phyloP scores from a whole-genome alignment of 2,888 invertebrate species.

The Julus scanicus region DNA sequence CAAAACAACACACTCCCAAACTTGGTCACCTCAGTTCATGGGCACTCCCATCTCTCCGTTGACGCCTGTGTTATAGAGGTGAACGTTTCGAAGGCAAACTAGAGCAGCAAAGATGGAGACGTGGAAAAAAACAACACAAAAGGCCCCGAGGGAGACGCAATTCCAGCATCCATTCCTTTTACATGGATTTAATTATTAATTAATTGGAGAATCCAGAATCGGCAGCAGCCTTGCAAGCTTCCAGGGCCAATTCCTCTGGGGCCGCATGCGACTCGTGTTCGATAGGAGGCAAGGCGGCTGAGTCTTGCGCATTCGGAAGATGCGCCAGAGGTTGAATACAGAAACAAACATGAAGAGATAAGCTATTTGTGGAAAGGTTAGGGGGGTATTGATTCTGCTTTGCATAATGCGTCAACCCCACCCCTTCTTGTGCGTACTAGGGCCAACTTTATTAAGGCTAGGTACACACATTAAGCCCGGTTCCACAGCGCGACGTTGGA shows the following conservation, averaged over 20 bases:
- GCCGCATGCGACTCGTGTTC: neutral
- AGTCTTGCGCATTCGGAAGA: neutral
- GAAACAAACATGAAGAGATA: neutral
- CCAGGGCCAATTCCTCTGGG: neutral
- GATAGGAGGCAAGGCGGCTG: neutral
- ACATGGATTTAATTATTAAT: slow-evolving; percentile 33
- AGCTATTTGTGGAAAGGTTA: slow-evolving; percentile 33
- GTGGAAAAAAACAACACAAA: neutral
- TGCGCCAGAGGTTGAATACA: neutral
- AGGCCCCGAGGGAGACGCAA: neutral
- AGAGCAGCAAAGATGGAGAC: neutral
- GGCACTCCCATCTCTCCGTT: too few species aligned
- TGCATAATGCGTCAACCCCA: neutral
- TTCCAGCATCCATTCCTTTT: slow-evolving; percentile 28
- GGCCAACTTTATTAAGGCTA: slow-evolving; percentile 8
- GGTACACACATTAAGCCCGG: neutral
- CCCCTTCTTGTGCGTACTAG: neutral
- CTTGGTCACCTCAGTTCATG: too few species aligned
- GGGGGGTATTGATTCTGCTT: neutral
- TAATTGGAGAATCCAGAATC: neutral
- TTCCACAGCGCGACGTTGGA: neutral
- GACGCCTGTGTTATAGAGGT: too few species aligned
- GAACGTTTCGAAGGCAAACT: too few species aligned
- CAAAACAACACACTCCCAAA: too few species aligned
- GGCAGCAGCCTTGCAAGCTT: neutral